Evolutionary conservation across 2,113 vertebrate species (phyloP).

Genomic region (Paramisgurnus dabryanus): DNA sequence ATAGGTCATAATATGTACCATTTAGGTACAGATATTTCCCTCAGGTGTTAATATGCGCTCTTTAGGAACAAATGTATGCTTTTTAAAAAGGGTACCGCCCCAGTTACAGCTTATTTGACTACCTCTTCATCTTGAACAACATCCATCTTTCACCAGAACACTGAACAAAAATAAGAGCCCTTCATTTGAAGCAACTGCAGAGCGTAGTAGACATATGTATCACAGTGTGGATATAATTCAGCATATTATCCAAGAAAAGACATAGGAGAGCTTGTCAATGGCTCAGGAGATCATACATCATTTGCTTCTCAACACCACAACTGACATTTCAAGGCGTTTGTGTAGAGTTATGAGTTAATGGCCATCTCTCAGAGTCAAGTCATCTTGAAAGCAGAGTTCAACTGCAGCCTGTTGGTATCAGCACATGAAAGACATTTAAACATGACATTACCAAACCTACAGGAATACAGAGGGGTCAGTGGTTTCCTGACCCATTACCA

Average conservation of each 20-base stretch:
- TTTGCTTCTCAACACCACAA: conserved; percentile 67
- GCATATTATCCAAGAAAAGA: conserved; percentile 22
- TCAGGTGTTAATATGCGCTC: no score
- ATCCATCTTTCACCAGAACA: conserved; percentile 46
- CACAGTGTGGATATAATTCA: conserved; percentile 42
- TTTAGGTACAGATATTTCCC: no score
- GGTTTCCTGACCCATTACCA: neutral
- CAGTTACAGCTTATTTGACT: neutral
- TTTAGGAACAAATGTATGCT: no score
- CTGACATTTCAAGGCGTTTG: conserved; percentile 78
- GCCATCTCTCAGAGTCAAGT: conserved; percentile 63
- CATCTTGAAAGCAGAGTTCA: conserved; percentile 36
- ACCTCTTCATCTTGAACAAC: conserved; percentile 42
- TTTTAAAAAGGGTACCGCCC: no score
- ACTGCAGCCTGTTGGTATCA: neutral
- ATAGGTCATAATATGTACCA: no score
- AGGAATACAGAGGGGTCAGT: neutral
- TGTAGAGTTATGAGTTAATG: conserved; percentile 76
- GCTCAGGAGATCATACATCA: conserved; percentile 59
- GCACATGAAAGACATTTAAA: neutral
- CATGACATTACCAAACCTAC: neutral
- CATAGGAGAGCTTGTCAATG: conserved; percentile 45
- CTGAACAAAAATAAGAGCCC: conserved; percentile 50
- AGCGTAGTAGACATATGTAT: conserved; percentile 44
- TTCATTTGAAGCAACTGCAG: conserved; percentile 51